phyloP scores from a whole-genome alignment of 2,797 vertebrate genomes.

The Anas flavirostris region DNA sequence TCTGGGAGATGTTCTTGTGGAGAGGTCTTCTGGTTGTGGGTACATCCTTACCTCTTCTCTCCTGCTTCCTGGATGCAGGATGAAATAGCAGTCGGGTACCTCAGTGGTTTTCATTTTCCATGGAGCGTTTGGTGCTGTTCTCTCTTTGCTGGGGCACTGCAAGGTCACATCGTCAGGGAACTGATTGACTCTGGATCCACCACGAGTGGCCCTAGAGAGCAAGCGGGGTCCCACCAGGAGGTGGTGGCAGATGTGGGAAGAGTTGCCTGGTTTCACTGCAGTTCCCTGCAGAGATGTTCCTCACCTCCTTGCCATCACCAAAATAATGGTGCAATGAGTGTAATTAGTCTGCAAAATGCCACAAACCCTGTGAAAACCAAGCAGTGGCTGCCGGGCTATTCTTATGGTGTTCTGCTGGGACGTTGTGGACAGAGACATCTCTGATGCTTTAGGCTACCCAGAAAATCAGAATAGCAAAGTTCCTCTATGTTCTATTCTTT shows the following conservation, averaged over 20 bases:
- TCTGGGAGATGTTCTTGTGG: fast-evolving
- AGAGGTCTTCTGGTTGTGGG: not conserved
- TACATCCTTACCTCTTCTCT: not conserved
- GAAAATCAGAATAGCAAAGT: not conserved
- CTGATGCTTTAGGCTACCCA: not conserved
- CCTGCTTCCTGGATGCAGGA: not conserved
- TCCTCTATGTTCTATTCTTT: not conserved
- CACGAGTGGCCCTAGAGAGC: not conserved
- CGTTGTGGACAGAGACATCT: not conserved
- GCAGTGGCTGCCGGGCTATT: not conserved
- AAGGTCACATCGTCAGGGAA: not conserved
- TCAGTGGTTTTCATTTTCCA: not conserved
- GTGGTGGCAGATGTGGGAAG: not conserved
- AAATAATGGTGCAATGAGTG: fast-evolving
- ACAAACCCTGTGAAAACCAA: not conserved
- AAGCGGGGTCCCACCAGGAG: fast-evolving
- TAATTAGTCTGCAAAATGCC: not conserved
- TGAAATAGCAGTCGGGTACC: not conserved
- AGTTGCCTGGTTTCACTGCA: not conserved
- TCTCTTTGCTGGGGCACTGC: not conserved
- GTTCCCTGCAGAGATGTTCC: not conserved
- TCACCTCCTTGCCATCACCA: not conserved
- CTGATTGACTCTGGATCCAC: not conserved
- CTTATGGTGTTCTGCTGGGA: not conserved
- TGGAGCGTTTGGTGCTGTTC: not conserved